Conservation (phyloP, 2,113 vertebrate genomes). For the Otocyon megalotis region DNA sequence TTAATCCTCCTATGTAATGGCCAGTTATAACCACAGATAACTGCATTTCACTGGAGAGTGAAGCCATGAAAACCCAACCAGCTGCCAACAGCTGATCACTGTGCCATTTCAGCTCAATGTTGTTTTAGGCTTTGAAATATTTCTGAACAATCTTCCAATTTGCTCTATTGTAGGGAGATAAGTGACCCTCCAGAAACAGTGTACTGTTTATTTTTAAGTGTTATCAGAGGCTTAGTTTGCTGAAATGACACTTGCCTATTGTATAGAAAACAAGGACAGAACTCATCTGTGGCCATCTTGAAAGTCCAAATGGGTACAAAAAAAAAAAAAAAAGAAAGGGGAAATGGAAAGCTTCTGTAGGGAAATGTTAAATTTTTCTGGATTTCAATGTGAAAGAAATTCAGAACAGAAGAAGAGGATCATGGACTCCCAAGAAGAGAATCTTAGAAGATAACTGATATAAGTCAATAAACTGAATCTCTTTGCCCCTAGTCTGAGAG, state of each 20-base stretch:
- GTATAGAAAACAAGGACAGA: conserved; percentile 32
- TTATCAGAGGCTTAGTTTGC: conserved; percentile 53
- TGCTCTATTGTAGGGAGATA: not conserved
- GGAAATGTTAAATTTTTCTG: conserved; percentile 41
- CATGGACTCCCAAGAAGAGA: conserved; percentile 26
- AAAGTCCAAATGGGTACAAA: conserved; percentile 26
- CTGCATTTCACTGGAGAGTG: conserved; percentile 71
- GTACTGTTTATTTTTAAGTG: conserved; percentile 48
- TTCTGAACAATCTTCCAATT: conserved; percentile 80
- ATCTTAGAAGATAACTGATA: not conserved
- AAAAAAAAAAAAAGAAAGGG: not conserved
- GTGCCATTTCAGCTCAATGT: conserved; percentile 51
- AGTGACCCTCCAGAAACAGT: conserved; percentile 47
- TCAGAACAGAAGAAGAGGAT: not conserved
- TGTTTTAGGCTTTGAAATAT: conserved; percentile 81
- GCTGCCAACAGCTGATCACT: conserved; percentile 72
- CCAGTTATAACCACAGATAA: conserved; percentile 67
- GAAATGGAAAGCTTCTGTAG: not conserved
- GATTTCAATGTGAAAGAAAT: conserved; percentile 46
- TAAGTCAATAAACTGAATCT: not conserved
- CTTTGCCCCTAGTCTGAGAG: not conserved
- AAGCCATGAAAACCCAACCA: conserved; percentile 77
- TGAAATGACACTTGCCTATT: conserved; percentile 53
- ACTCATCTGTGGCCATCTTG: conserved; percentile 14
- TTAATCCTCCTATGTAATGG: conserved; percentile 81